Conservation (phyloP, 2,113 vertebrate genomes). For the Plectropomus leopardus region DNA sequence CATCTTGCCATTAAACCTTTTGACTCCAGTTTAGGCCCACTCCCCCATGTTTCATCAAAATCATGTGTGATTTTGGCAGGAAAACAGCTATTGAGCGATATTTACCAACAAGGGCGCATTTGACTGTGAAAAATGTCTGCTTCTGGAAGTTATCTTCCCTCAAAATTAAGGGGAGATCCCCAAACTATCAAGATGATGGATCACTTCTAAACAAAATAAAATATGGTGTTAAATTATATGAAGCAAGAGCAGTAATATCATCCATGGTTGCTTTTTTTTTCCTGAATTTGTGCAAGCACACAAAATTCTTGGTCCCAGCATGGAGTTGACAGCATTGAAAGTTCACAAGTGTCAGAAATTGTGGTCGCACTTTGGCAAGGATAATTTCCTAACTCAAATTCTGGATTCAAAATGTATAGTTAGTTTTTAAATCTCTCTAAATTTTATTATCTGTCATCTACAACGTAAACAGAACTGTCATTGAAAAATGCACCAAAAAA, state of each 20-base stretch:
- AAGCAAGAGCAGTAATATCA: neutral
- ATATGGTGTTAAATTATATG: slow-evolving; percentile 11
- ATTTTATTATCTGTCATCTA: slow-evolving; percentile 2
- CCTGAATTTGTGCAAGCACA: neutral
- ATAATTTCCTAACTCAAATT: neutral
- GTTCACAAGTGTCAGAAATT: neutral
- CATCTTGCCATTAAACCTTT: slow-evolving; percentile 30
- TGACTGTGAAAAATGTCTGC: slow-evolving; percentile 7
- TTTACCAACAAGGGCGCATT: slow-evolving; percentile 22
- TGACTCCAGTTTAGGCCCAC: slow-evolving; percentile 27
- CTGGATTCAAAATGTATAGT: neutral
- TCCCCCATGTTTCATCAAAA: slow-evolving; percentile 36
- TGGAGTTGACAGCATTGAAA: neutral
- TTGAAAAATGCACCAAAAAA: neutral
- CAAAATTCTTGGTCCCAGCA: neutral
- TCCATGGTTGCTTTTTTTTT: slow-evolving; percentile 4
- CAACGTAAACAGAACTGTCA: neutral
- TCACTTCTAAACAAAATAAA: neutral
- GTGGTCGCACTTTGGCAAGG: neutral
- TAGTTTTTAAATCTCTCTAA: neutral
- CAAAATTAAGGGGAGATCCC: slow-evolving; percentile 22
- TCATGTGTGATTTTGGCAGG: slow-evolving; percentile 21
- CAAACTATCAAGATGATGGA: slow-evolving; percentile 28
- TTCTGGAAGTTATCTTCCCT: slow-evolving; percentile 8
- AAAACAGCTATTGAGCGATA: neutral